Percentiles rank a stretch among this genome's conserved stretches.
Evolutionary conservation across 2,888 invertebrate genomes (phyloP).

Genomic region (Epistrophe eligans): DNA sequence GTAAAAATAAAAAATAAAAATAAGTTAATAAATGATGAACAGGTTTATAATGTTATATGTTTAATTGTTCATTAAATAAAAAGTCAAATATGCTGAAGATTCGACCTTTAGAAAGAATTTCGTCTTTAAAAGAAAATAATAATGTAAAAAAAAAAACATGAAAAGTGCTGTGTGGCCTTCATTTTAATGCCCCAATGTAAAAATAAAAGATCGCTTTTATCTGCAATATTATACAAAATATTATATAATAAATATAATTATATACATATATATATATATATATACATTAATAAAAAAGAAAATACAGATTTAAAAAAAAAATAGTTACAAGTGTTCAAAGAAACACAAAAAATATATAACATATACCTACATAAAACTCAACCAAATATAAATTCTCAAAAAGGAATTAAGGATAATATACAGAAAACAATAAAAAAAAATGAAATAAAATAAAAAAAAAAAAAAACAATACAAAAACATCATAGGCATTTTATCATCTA

Average conservation of each 20-base stretch:
- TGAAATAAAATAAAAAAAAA: background rate
- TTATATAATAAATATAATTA: slow-evolving; percentile 35
- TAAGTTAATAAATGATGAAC: too few relatives aligned
- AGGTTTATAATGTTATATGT: too few relatives aligned
- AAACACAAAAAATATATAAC: background rate
- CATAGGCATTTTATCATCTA: slow-evolving; percentile 60
- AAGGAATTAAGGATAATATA: slow-evolving; percentile 60
- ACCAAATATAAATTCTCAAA: slow-evolving; percentile 72
- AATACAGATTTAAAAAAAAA: slow-evolving; percentile 58
- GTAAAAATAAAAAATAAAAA: too few relatives aligned
- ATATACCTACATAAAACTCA: slow-evolving; percentile 49
- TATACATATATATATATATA: slow-evolving; percentile 37
- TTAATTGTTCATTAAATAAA: background rate
- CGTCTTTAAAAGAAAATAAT: slow-evolving; percentile 6
- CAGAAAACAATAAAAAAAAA: background rate
- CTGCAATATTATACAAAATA: slow-evolving; percentile 73
- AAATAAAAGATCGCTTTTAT: slow-evolving; percentile 68
- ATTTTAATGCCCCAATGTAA: slow-evolving; percentile 27
- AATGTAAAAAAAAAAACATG: slow-evolving; percentile 6
- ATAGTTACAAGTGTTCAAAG: slow-evolving; percentile 55
- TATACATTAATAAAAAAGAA: slow-evolving; percentile 29
- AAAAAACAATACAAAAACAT: slow-evolving; percentile 20
- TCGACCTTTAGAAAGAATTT: background rate
- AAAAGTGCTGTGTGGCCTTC: slow-evolving; percentile 37
- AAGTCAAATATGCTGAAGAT: background rate